phyloP scores from a whole-genome alignment of 2,888 invertebrate species.

The Pollenia angustigena region DNA sequence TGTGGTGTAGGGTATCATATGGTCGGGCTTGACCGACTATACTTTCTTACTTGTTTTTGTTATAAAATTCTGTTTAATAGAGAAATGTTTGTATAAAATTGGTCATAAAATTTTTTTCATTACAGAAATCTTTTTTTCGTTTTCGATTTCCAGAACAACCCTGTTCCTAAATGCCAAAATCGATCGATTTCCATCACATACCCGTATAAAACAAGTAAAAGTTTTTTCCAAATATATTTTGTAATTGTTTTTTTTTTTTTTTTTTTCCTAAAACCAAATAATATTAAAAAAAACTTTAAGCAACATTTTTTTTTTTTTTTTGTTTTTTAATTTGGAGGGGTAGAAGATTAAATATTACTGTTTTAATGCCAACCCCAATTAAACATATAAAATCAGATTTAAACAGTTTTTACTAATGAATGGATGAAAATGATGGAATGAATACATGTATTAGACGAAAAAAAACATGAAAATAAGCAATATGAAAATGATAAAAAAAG shows the following conservation, averaged over 20 bases:
- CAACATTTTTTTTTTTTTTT: constrained; percentile 74
- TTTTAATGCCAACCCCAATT: constrained; percentile 72
- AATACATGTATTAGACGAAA: constrained; percentile 26
- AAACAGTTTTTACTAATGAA: constrained; percentile 47
- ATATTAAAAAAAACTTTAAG: constrained; percentile 67
- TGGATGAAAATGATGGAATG: constrained; percentile 38
- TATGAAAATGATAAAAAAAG: constrained; percentile 24
- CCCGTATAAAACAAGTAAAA: not conserved
- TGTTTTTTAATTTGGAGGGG: constrained; percentile 17
- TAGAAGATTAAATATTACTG: constrained; percentile 46
- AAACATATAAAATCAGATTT: constrained; percentile 56
- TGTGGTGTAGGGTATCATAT: too few species aligned
- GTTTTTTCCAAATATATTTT: constrained; percentile 54
- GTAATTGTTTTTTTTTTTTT: constrained; percentile 48
- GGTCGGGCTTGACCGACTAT: too few species aligned
- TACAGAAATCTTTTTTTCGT: too few species aligned
- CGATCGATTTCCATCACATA: constrained; percentile 33
- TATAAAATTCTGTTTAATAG: too few species aligned
- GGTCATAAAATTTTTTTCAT: too few species aligned
- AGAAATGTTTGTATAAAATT: too few species aligned
- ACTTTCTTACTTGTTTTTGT: too few species aligned
- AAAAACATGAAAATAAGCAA: constrained; percentile 38
- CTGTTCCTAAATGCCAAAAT: too few species aligned
- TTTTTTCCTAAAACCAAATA: constrained; percentile 24
- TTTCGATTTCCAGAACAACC: too few species aligned